Evolutionary conservation across 2,888 invertebrate genomes (phyloP).

Genomic region (Encarsia formosa): DNA sequence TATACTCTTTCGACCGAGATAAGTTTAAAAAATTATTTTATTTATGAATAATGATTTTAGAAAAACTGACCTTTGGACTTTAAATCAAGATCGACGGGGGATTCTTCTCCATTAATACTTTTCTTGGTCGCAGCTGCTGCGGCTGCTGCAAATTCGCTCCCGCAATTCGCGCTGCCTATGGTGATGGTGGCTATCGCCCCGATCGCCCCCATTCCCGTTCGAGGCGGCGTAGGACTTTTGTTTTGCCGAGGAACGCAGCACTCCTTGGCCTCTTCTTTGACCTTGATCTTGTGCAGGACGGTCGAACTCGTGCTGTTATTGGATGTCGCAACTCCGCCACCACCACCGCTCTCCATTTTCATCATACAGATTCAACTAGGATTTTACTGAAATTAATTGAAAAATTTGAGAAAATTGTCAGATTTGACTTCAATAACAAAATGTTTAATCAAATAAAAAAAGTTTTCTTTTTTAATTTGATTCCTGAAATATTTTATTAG

Average conservation of each 20-base stretch:
- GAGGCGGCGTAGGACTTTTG: conserved; percentile 13
- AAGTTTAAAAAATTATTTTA: neutral
- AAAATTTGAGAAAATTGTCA: neutral
- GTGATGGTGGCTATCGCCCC: conserved; percentile 30
- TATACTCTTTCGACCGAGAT: no score
- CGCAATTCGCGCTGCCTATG: conserved; percentile 27
- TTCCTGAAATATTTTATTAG: no score
- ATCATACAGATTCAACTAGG: conserved; percentile 28
- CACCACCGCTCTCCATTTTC: conserved; percentile 43
- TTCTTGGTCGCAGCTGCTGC: conserved; percentile 28
- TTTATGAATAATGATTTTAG: neutral
- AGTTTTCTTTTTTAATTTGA: no score
- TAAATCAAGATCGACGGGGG: conserved; percentile 42
- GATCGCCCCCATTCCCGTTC: conserved; percentile 16
- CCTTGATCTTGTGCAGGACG: conserved; percentile 44
- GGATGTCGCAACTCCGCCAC: conserved; percentile 17
- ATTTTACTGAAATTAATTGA: neutral
- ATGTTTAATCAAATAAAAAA: no score
- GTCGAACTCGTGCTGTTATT: conserved; percentile 29
- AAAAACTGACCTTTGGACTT: conserved; percentile 32
- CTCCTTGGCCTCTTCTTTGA: conserved; percentile 48
- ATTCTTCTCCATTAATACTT: conserved; percentile 29
- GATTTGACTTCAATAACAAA: no score
- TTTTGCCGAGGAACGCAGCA: conserved; percentile 30
- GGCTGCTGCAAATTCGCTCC: conserved; percentile 9